A percentile compares a stretch with the other conserved stretches of the same genome.
These are phyloP conservation scores for Apomyelois bistriatella DNA, from an alignment of 2,888 invertebrate species.

Conservation along the genomic window DNA sequence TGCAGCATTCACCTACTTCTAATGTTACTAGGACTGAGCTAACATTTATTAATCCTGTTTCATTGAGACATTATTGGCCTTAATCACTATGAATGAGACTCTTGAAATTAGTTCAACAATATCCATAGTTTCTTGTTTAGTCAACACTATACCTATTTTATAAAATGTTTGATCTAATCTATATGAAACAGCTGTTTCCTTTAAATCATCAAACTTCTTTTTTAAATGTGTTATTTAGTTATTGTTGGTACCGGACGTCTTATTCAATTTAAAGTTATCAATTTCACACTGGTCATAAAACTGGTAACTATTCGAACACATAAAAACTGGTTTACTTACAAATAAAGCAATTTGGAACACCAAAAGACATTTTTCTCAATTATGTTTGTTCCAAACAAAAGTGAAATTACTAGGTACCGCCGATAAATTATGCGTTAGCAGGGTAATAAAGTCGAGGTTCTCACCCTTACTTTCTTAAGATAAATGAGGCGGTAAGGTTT, in stretches of 20 bases:
- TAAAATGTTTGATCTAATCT: neutral
- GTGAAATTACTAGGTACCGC: slow-evolving; percentile 32
- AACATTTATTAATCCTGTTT: no score
- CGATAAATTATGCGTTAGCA: slow-evolving; percentile 38
- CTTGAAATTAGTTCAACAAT: neutral
- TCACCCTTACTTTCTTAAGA: slow-evolving; percentile 41
- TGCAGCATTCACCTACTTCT: no score
- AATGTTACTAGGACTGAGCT: no score
- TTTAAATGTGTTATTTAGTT: neutral
- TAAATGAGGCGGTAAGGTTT: slow-evolving; percentile 37
- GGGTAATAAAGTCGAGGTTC: slow-evolving; percentile 34
- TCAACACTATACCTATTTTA: neutral
- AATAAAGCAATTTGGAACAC: slow-evolving; percentile 10
- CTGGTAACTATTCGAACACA: neutral
- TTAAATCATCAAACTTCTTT: neutral
- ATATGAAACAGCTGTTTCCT: slow-evolving; percentile 5
- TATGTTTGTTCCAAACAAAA: slow-evolving; percentile 27
- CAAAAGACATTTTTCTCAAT: slow-evolving; percentile 31
- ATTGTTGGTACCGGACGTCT: neutral
- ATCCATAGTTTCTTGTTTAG: neutral
- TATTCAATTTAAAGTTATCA: neutral
- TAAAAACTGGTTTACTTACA: neutral
- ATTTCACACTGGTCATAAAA: neutral
- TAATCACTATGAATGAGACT: neutral
- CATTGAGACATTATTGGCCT: no score